Base-by-base conservation (phyloP, 2,888 invertebrate species). In the Ectemnius lituratus region DNA sequence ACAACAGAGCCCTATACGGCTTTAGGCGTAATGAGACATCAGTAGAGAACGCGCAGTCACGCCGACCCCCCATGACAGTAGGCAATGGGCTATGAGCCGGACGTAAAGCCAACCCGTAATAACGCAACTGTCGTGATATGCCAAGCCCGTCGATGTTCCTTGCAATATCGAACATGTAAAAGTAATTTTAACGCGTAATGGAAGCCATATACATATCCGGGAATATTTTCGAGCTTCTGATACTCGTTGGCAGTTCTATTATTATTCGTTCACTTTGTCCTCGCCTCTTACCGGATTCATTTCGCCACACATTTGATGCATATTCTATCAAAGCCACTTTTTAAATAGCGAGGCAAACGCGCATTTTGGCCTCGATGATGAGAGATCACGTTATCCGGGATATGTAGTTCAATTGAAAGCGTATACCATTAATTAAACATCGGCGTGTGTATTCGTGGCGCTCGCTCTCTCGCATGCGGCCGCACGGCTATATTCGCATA, bases 171-270 rank as follows among this genome's bases (percentile, higher is more conserved):
- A 45, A 72, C 18, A 58, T 46, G 57, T 14, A 58, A 45, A 64
- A 73, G 67, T 68, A 75, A 76, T 75, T 74, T 70, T 65, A 63
- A 74, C 74, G 47, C 47, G 46, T 67, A 76, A 76, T 76, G 67
- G 67, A 75, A 70, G 64, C 52, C 47, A 70, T 58, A 65, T 67
- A 62, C 56, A 70, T 61, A 75, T 62, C 37, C 20, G 61, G 59
- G 64, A 62, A 61, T 67, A 49, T 23, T 67, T 67, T 67, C 61
- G 28, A 70, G 45, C 67, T 64, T 20, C 61, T 6, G 28, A 13
- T 4, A 20, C 58, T 13, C 14, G 16, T 27, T 28, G 49, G 45
- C n/a, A 52, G 11, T n/a, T 28, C 14, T 16, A 59, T 45, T 52
- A 23, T 62, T 62, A 47, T 23, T 27, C 6, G 27, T n/a, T 8